These are phyloP conservation scores for Chamaea fasciata DNA, from an alignment of 2,113 vertebrate genomes.

Conservation along the genomic window DNA sequence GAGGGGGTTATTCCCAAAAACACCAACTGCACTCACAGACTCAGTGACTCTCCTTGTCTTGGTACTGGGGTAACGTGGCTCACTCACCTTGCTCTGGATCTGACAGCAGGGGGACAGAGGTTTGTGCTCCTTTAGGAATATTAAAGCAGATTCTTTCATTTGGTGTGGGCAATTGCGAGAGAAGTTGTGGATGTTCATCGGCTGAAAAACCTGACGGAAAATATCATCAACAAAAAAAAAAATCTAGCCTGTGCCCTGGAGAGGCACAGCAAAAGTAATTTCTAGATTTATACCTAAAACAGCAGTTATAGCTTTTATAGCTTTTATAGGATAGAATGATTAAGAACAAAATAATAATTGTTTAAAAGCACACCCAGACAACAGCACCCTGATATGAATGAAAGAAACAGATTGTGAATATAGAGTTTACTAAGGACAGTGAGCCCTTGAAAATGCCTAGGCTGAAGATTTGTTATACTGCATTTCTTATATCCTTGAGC, in stretches of 20 bases:
- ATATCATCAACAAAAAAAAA: background rate
- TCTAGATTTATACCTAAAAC: background rate
- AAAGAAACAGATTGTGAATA: background rate
- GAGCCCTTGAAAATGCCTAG: background rate
- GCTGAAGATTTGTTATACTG: background rate
- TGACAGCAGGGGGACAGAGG: conserved; percentile 20
- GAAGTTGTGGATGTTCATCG: background rate
- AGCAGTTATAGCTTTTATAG: background rate
- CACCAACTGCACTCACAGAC: background rate
- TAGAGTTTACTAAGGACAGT: background rate
- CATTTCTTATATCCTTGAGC: background rate
- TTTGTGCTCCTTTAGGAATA: background rate
- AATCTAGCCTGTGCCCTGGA: background rate
- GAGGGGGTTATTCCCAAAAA: background rate
- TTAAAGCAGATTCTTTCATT: conserved; percentile 42
- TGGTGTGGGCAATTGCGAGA: conserved; percentile 22
- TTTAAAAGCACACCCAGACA: background rate
- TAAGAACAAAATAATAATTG: background rate
- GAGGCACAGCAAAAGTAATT: background rate
- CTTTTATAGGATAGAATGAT: background rate
- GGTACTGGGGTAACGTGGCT: background rate
- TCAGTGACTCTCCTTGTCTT: background rate
- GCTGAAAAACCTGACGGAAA: background rate
- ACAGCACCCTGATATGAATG: background rate
- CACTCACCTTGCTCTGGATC: conserved; percentile 67